These are phyloP conservation scores for Eueremaeus valkanovi DNA, from an alignment of 2,888 invertebrate species.

Conservation along the genomic window DNA sequence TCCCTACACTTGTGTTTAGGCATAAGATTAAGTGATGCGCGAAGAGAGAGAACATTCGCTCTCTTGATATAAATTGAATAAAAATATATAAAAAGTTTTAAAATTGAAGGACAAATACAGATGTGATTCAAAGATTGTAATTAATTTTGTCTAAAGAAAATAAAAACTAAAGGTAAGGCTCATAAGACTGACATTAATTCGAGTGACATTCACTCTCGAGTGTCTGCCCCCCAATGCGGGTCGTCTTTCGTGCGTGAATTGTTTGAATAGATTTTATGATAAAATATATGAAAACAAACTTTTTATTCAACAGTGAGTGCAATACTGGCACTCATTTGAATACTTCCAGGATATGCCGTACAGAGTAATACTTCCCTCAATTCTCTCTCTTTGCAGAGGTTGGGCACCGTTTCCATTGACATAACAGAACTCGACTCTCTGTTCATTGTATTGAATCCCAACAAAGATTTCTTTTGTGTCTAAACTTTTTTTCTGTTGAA, in stretches of 20 bases:
- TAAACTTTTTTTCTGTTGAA: not conserved
- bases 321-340: not conserved
- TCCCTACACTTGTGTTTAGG: too few relatives aligned
- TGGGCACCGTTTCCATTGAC: not conserved
- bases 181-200: not conserved
- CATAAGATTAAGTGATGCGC: constrained; percentile 19
- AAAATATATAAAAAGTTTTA: not conserved
- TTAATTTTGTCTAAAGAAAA: not conserved
- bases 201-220: not conserved
- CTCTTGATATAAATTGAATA: not conserved
- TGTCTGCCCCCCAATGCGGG: not conserved
- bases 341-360: constrained; percentile 31
- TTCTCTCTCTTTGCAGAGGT: not conserved
- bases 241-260: constrained; percentile 25
- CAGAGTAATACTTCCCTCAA: constrained; percentile 12
- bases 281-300: not conserved
- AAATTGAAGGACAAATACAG: constrained; percentile 18
- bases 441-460: not conserved
- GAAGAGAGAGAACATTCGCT: not conserved
- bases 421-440: not conserved
- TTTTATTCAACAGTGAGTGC: not conserved
- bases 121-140: not conserved
- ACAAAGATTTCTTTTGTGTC: not conserved
- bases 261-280: not conserved
- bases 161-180: constrained; percentile 14